phyloP scores from a whole-genome alignment of 1,140 invertebrate genomes.

The Aphelenchoides fujianensis region DNA sequence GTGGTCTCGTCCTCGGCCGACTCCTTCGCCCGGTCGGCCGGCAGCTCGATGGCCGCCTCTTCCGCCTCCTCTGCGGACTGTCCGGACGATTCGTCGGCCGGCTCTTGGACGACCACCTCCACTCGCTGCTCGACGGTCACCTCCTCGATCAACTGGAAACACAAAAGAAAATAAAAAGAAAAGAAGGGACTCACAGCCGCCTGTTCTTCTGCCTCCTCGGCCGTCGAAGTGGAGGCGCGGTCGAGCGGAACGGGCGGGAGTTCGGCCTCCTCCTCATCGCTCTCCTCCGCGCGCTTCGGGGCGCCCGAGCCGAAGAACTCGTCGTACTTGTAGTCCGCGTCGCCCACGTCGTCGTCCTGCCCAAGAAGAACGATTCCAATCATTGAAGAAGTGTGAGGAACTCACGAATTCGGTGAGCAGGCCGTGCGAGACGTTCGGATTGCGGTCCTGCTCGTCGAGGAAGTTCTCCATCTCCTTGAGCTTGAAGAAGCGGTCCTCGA shows the following conservation, averaged over 20 bases:
- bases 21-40: background rate
- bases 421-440: conserved; percentile 64
- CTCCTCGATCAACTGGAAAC: background rate
- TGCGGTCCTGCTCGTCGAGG: conserved; percentile 75
- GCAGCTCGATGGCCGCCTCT: background rate
- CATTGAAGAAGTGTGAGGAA: background rate
- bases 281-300: too few relatives aligned
- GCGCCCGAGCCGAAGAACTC: too few relatives aligned
- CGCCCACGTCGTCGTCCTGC: too few relatives aligned
- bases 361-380: too few relatives aligned
- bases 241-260: too few relatives aligned
- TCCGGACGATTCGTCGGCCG: conserved; percentile 32
- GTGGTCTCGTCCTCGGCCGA: conserved; percentile 63
- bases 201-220: too few relatives aligned
- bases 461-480: conserved; percentile 80
- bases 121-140: conserved; percentile 4
- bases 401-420: too few relatives aligned
- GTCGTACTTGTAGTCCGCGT: too few relatives aligned
- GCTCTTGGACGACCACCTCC: conserved; percentile 1
- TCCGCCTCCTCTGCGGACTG: conserved; percentile 20
- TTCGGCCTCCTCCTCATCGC: too few relatives aligned
- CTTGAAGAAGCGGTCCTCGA: conserved; percentile 89
- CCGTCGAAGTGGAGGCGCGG: too few relatives aligned
- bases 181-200: too few relatives aligned
- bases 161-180: background rate